A percentile compares a stretch with the other conserved stretches of the same genome.
Evolutionary conservation across 2,113 vertebrate species (phyloP).

Genomic region (Microcebus lehilahytsara): DNA sequence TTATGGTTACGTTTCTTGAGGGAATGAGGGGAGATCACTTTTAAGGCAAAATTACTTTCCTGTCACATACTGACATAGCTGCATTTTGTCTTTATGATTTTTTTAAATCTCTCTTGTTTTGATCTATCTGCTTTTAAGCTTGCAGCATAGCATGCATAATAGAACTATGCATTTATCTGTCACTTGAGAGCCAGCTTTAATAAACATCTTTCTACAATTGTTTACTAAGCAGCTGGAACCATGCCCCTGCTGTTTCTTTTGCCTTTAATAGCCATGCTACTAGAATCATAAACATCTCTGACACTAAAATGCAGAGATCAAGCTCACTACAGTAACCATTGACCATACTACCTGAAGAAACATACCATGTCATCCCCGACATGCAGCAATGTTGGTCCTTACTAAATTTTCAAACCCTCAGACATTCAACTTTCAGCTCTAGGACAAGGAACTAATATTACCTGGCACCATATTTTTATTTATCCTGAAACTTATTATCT

Average conservation of each 20-base stretch:
- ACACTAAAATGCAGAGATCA: slow-evolving; percentile 31
- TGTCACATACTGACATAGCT: slow-evolving; percentile 64
- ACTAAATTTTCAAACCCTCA: background rate
- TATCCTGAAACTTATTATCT: slow-evolving; percentile 13
- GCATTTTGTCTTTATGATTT: slow-evolving; percentile 80
- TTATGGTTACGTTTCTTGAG: slow-evolving; percentile 69
- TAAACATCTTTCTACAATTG: slow-evolving; percentile 76
- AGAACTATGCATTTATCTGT: slow-evolving; percentile 78
- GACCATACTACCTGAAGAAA: slow-evolving; percentile 49
- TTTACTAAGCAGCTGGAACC: slow-evolving; percentile 77
- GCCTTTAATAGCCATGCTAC: slow-evolving; percentile 48
- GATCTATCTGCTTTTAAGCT: slow-evolving; percentile 81
- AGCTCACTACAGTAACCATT: slow-evolving; percentile 24
- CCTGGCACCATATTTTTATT: background rate
- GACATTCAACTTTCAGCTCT: background rate
- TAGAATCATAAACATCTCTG: slow-evolving; percentile 69
- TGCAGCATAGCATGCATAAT: slow-evolving; percentile 75
- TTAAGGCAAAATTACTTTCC: slow-evolving; percentile 76
- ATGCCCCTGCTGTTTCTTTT: slow-evolving; percentile 62
- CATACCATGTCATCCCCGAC: background rate
- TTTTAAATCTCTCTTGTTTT: slow-evolving; percentile 78
- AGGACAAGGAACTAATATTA: background rate
- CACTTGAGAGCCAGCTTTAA: slow-evolving; percentile 80
- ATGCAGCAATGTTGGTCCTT: background rate
- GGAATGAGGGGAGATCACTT: slow-evolving; percentile 54